These are phyloP conservation scores for Todus mexicanus DNA, from an alignment of 2,797 vertebrate species.

Conservation along the genomic window DNA sequence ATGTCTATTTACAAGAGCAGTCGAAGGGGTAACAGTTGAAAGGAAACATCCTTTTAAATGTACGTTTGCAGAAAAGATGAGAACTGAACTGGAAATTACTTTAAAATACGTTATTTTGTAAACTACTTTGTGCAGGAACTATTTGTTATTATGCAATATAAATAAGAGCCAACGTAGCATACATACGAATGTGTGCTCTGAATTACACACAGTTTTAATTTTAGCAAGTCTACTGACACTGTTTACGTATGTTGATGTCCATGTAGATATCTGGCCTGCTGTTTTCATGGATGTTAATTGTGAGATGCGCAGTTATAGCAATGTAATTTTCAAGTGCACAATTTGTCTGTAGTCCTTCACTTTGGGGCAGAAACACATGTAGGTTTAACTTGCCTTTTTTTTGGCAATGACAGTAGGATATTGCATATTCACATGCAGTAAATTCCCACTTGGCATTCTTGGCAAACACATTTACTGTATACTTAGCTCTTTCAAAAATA, in stretches of 20 bases:
- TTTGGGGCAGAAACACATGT: neutral
- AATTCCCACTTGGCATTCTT: neutral
- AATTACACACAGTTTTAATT: neutral
- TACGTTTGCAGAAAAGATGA: constrained; percentile 33
- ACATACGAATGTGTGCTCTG: neutral
- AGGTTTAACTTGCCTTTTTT: neutral
- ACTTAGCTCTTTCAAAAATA: neutral
- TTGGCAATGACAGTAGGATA: neutral
- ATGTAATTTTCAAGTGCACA: neutral
- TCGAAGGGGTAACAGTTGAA: neutral
- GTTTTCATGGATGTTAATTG: neutral
- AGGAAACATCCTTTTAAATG: constrained; percentile 8
- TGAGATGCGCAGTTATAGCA: neutral
- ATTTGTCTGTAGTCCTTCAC: neutral
- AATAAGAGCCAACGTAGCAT: neutral
- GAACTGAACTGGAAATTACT: constrained; percentile 1
- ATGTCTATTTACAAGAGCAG: neutral
- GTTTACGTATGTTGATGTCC: neutral
- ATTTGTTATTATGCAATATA: neutral
- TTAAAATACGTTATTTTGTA: neutral
- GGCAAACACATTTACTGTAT: neutral
- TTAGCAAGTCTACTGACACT: neutral
- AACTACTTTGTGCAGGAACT: neutral
- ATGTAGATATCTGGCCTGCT: neutral
- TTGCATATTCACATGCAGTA: neutral